Evolutionary conservation across 2,888 invertebrate species (phyloP).

Genomic region (Conops quadrifasciatus): DNA sequence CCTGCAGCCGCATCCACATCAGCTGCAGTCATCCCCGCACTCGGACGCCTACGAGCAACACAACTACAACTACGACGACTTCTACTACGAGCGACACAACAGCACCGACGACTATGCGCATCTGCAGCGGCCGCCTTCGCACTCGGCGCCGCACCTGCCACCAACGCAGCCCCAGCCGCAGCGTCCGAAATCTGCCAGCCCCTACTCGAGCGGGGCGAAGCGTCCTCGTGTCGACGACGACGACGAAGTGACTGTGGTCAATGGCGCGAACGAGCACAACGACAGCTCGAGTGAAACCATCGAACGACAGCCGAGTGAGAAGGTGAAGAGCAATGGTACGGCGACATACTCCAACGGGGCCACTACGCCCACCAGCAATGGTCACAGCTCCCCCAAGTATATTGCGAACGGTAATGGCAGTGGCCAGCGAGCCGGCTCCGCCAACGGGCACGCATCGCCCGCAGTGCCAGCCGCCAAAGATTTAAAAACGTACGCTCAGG

Average conservation of each 20-base stretch:
- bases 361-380: slow-evolving; percentile 40
- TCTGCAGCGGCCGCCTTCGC: slow-evolving; percentile 31
- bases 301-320: slow-evolving; percentile 31
- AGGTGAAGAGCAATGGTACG: slow-evolving; percentile 36
- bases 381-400: slow-evolving; percentile 10
- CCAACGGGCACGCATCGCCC: slow-evolving; percentile 40
- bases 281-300: slow-evolving; percentile 40
- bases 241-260: slow-evolving; percentile 50
- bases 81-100: slow-evolving; percentile 53
- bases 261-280: slow-evolving; percentile 40
- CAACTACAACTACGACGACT: slow-evolving; percentile 45
- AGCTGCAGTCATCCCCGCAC: slow-evolving; percentile 38
- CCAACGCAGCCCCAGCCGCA: slow-evolving; percentile 32
- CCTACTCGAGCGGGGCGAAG: slow-evolving; percentile 42
- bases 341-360: slow-evolving; percentile 9
- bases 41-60: slow-evolving; percentile 34
- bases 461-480: slow-evolving; percentile 43
- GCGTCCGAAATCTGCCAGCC: slow-evolving; percentile 28
- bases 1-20: slow-evolving; percentile 37
- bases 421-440: background rate
- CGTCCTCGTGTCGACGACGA: slow-evolving; percentile 48
- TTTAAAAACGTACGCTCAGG: slow-evolving; percentile 56
- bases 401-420: slow-evolving; percentile 22
- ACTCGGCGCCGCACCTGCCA: slow-evolving; percentile 28
- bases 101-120: slow-evolving; percentile 13